phyloP scores from a whole-genome alignment of 2,888 invertebrate genomes.

The Drosophila austrosaltans region DNA sequence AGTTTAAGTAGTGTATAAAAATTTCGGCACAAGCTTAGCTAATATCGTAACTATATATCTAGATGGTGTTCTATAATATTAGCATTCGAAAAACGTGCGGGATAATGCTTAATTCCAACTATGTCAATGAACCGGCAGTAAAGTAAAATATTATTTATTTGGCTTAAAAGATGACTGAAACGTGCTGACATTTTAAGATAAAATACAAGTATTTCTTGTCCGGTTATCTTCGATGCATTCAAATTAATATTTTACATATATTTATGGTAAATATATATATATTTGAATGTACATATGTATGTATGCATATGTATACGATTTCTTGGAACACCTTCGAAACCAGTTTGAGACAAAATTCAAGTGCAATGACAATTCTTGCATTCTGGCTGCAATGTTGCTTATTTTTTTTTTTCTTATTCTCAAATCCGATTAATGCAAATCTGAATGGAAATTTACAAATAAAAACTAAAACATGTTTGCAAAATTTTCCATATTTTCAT shows the following conservation, averaged over 20 bases:
- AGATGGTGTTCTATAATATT: constrained; percentile 9
- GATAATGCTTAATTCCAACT: not conserved
- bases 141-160: constrained; percentile 24
- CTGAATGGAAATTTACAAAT: constrained; percentile 63
- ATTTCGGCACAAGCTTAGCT: not conserved
- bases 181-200: constrained; percentile 59
- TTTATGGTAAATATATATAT: no score
- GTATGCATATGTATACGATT: not conserved
- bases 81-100: constrained; percentile 46
- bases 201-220: constrained; percentile 37
- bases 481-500: constrained; percentile 69
- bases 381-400: constrained; percentile 11
- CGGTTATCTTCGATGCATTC: constrained; percentile 27
- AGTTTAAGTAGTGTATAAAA: not conserved
- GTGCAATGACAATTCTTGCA: constrained; percentile 64
- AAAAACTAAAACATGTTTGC: constrained; percentile 57
- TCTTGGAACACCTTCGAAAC: constrained; percentile 15
- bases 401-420: not conserved
- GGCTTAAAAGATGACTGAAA: constrained; percentile 48
- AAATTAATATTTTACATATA: not conserved
- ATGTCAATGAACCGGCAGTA: constrained; percentile 45
- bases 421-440: constrained; percentile 24
- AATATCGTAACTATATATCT: not conserved
- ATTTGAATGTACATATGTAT: not conserved
- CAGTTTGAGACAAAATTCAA: constrained; percentile 62